Evolutionary conservation across 1,140 invertebrate genomes (phyloP).

Genomic region (Zaprionus nigranus): DNA sequence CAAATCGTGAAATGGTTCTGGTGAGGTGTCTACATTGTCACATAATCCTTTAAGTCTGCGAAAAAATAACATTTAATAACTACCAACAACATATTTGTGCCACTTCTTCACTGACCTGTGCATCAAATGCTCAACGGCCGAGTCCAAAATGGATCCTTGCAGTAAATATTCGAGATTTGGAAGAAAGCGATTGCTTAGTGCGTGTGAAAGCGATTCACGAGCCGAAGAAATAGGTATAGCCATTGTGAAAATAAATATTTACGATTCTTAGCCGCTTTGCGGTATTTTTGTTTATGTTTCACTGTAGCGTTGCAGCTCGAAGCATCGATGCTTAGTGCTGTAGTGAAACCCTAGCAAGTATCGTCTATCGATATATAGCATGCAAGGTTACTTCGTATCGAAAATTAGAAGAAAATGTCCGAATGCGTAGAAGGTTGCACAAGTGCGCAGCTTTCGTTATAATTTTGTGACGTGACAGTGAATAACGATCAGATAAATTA

Average conservation of each 20-base stretch:
- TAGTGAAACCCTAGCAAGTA: background rate
- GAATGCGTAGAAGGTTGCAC: conserved; percentile 16
- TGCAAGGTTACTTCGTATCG: background rate
- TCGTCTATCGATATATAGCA: conserved; percentile 16
- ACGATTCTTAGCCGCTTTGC: background rate
- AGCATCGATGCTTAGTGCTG: too few species aligned
- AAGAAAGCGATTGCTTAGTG: conserved; percentile 92
- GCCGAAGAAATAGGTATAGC: conserved; percentile 86
- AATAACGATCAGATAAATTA: background rate
- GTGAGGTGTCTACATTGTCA: conserved; percentile 96
- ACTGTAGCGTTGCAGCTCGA: background rate
- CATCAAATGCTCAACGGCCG: conserved; percentile 95
- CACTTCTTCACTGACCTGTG: conserved; percentile 86
- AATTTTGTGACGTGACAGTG: background rate
- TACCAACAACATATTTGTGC: background rate
- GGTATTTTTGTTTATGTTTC: conserved; percentile 39
- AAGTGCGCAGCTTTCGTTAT: background rate
- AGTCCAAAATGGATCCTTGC: conserved; percentile 96
- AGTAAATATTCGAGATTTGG: conserved; percentile 96
- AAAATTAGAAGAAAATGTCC: background rate
- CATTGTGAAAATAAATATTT: background rate
- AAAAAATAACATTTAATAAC: background rate
- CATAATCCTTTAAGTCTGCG: conserved; percentile 92
- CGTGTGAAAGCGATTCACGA: conserved; percentile 91
- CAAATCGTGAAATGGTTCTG: conserved; percentile 96